A percentile compares a stretch with the other conserved stretches of the same genome.
Evolutionary conservation across 2,888 invertebrate species (phyloP).

Genomic region (Anarsia innoxiella): DNA sequence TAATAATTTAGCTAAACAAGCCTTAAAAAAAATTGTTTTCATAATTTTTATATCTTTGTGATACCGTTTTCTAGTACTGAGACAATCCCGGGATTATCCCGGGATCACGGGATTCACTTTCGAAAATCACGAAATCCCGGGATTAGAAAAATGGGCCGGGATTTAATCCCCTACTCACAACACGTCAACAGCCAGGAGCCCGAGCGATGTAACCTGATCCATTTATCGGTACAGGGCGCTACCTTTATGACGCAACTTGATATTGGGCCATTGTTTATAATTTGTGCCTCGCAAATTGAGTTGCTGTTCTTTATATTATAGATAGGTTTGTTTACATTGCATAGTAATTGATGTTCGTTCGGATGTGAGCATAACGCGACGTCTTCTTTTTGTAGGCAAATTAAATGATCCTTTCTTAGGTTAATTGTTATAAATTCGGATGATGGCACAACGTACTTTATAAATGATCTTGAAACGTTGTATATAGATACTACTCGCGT

Average conservation of each 20-base stretch:
- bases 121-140: no score
- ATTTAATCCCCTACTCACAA: no score
- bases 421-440: background rate
- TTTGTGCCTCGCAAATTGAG: background rate
- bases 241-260: background rate
- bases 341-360: background rate
- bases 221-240: background rate
- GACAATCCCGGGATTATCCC: no score
- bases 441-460: background rate
- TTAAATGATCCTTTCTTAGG: background rate
- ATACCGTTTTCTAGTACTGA: no score
- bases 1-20: no score
- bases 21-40: no score
- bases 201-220: background rate
- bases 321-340: background rate
- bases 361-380: background rate
- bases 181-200: conserved; percentile 1
- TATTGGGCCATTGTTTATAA: background rate
- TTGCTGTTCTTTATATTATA: background rate
- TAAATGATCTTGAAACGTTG: background rate
- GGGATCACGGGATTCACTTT: no score
- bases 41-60: no score
- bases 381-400: background rate
- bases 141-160: no score
- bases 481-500: background rate